Conservation (phyloP, 2,797 vertebrate genomes). For the Amblyraja radiata region DNA sequence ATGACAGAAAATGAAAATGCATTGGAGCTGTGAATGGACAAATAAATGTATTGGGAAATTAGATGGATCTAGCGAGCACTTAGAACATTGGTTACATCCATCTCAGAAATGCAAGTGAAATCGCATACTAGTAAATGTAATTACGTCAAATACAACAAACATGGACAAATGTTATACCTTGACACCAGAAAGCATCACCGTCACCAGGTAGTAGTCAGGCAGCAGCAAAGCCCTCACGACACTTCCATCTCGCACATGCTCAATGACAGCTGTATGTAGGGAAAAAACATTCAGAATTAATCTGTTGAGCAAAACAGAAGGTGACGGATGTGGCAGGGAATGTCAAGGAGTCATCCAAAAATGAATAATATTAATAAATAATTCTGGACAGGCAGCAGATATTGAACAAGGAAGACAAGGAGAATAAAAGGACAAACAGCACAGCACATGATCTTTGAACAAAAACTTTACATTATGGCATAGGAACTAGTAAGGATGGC, state of each 20-base stretch:
- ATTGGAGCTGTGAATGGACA: background rate
- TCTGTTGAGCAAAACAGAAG: background rate
- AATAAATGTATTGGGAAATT: background rate
- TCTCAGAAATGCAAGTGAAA: background rate
- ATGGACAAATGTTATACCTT: conserved; percentile 68
- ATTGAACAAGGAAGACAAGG: background rate
- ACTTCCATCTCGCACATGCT: conserved; percentile 89
- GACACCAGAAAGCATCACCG: conserved; percentile 90
- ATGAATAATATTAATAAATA: background rate
- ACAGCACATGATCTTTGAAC: background rate
- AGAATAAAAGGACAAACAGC: background rate
- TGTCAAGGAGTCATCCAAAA: background rate
- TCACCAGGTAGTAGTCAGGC: conserved; percentile 86
- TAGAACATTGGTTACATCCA: background rate
- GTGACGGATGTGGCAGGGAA: background rate
- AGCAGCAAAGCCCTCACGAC: conserved; percentile 90
- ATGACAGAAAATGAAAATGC: too few species aligned
- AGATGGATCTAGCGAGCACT: background rate
- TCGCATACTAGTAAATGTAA: background rate
- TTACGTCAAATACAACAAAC: background rate
- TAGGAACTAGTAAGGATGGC: background rate
- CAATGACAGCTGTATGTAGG: conserved; percentile 76
- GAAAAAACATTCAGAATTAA: conserved; percentile 19
- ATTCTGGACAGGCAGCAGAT: too few species aligned
- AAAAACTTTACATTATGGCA: background rate